Evolutionary conservation across 2,888 invertebrate species (phyloP).

Genomic region (Ormia ochracea): DNA sequence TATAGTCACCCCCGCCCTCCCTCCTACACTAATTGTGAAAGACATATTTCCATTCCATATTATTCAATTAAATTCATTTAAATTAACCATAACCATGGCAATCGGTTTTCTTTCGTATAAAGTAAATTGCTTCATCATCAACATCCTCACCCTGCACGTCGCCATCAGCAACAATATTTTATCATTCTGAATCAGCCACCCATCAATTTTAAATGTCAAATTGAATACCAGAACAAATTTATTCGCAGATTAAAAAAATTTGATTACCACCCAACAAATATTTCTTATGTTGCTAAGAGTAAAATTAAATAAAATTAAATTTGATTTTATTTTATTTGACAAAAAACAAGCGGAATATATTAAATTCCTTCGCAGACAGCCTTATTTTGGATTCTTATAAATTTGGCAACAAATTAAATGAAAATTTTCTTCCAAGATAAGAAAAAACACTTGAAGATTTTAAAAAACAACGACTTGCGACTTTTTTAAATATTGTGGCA

Average conservation of each 20-base stretch:
- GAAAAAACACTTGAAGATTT: not conserved
- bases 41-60: slow-evolving; percentile 24
- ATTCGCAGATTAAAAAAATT: slow-evolving; percentile 42
- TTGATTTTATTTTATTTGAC: slow-evolving; percentile 51
- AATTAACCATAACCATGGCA: slow-evolving; percentile 47
- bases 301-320: slow-evolving; percentile 43
- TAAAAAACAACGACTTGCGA: not conserved
- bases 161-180: no score
- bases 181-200: not conserved
- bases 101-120: slow-evolving; percentile 51
- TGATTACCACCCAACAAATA: not conserved
- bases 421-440: slow-evolving; percentile 38
- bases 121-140: slow-evolving; percentile 53
- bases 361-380: not conserved
- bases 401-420: not conserved
- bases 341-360: slow-evolving; percentile 54
- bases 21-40: no score
- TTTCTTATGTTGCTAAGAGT: not conserved
- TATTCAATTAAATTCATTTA: slow-evolving; percentile 27
- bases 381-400: slow-evolving; percentile 8
- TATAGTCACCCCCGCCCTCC: no score
- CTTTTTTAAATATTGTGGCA: no score
- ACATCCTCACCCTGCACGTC: no score
- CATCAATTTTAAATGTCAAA: slow-evolving; percentile 53
- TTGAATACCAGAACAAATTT: slow-evolving; percentile 54